Evolutionary conservation across 2,888 invertebrate genomes (phyloP).

Genomic region (Lepeophtheirus nordmannii): DNA sequence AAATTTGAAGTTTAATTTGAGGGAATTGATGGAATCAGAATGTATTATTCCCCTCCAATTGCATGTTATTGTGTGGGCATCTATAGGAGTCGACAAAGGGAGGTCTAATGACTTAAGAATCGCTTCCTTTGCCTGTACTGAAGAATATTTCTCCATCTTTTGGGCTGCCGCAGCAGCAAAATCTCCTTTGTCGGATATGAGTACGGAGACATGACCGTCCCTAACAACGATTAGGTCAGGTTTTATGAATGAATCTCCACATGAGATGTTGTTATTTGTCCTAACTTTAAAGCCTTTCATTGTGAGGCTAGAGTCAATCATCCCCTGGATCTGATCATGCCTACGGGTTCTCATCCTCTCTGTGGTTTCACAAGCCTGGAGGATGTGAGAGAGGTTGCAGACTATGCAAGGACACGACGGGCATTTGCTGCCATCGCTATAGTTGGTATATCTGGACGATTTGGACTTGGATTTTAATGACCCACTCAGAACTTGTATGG

Average conservation of each 20-base stretch:
- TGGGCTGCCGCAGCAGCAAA: background rate
- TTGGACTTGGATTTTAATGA: no score
- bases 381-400: background rate
- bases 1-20: no score
- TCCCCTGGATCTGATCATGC: background rate
- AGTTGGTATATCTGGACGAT: no score
- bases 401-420: no score
- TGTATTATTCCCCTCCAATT: no score
- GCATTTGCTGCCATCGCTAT: no score
- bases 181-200: background rate
- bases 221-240: background rate
- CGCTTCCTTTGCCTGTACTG: no score
- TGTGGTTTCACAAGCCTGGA: background rate
- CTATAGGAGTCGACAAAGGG: no score
- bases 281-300: background rate
- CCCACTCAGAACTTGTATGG: no score
- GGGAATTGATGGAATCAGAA: no score
- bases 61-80: no score
- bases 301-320: background rate
- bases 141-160: background rate
- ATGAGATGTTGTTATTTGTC: background rate
- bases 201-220: background rate
- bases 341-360: background rate
- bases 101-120: no score
- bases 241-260: background rate